These are phyloP conservation scores for Lasioglossum baleicum DNA, from an alignment of 1,140 invertebrate genomes.

Conservation along the genomic window DNA sequence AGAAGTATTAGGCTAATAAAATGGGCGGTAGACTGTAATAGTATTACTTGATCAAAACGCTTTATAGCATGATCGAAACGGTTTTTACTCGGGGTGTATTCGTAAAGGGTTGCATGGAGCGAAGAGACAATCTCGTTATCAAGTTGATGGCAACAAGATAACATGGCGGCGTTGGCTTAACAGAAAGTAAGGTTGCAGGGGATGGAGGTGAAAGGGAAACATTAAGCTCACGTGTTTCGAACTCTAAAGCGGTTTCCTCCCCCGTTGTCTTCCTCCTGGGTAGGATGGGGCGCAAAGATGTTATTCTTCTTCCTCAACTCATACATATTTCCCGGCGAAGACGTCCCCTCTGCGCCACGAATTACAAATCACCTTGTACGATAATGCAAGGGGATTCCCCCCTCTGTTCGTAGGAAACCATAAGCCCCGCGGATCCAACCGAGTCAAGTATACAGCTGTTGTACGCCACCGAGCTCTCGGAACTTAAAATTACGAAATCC, in stretches of 20 bases:
- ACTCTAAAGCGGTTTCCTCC: slow-evolving; percentile 51
- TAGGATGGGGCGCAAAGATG: slow-evolving; percentile 53
- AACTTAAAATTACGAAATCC: slow-evolving; percentile 11
- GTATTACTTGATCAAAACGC: no score
- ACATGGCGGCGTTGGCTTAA: slow-evolving; percentile 41
- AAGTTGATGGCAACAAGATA: background rate
- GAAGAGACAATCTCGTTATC: background rate
- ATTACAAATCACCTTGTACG: slow-evolving; percentile 63
- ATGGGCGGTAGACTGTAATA: no score
- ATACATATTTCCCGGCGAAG: slow-evolving; percentile 58
- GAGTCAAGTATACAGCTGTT: slow-evolving; percentile 41
- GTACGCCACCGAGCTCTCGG: background rate
- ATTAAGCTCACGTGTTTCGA: slow-evolving; percentile 63
- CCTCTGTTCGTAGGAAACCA: slow-evolving; percentile 39
- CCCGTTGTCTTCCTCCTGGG: background rate
- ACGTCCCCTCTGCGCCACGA: slow-evolving; percentile 47
- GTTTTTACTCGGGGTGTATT: no score
- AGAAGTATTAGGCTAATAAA: no score
- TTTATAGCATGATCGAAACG: no score
- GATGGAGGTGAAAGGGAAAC: slow-evolving; percentile 37
- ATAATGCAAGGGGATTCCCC: slow-evolving; percentile 55
- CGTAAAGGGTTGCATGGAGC: no score
- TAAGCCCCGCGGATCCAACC: slow-evolving; percentile 38
- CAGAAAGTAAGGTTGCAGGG: slow-evolving; percentile 40
- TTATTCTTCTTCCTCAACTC: slow-evolving; percentile 64